phyloP scores from a whole-genome alignment of 2,888 invertebrate species.

The Plutella xylostella region DNA sequence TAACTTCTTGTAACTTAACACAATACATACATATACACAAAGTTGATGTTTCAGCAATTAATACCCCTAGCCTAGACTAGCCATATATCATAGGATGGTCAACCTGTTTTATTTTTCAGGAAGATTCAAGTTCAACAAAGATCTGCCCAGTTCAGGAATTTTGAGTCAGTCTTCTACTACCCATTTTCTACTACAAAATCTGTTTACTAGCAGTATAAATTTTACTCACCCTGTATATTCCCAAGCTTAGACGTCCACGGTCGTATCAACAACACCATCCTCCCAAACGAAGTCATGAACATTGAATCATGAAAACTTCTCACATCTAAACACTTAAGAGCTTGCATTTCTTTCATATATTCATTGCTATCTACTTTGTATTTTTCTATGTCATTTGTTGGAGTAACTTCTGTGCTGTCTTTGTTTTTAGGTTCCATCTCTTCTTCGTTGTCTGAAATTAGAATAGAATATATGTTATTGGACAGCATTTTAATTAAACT shows the following conservation, averaged over 20 bases:
- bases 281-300: conserved; percentile 44
- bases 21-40: too few species aligned
- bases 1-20: too few species aligned
- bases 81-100: too few species aligned
- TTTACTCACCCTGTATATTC: conserved; percentile 45
- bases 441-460: not conserved
- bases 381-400: not conserved
- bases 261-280: conserved; percentile 42
- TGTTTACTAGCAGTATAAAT: too few species aligned
- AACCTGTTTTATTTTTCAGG: too few species aligned
- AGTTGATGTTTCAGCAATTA: too few species aligned
- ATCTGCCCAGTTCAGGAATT: too few species aligned
- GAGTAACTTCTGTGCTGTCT: not conserved
- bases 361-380: conserved; percentile 19
- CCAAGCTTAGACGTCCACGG: conserved; percentile 43
- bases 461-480: not conserved
- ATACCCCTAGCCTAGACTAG: too few species aligned
- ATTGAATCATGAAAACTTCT: conserved; percentile 35
- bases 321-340: conserved; percentile 33
- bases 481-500: too few species aligned
- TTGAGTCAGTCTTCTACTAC: too few species aligned
- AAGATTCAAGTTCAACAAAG: too few species aligned
- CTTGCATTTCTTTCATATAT: conserved; percentile 36
- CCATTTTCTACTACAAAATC: too few species aligned
- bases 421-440: not conserved